phyloP scores from a whole-genome alignment of 2,888 invertebrate species.

The Cecidostiba fungosa region DNA sequence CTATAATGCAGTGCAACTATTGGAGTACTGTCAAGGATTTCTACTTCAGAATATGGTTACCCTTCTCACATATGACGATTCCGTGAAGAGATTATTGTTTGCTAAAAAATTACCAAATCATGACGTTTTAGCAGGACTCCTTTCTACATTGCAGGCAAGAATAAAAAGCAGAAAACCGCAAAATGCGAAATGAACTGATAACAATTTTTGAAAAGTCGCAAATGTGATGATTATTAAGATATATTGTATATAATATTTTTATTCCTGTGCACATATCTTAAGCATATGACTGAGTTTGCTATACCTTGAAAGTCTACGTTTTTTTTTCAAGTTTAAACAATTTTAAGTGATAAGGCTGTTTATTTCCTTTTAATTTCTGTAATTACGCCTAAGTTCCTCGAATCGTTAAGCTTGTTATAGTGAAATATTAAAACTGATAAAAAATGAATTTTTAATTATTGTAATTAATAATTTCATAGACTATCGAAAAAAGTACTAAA shows the following conservation, averaged over 20 bases:
- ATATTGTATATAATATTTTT: constrained; percentile 4
- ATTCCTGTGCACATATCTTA: background rate
- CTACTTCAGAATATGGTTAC: constrained; percentile 96
- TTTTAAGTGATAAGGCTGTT: background rate
- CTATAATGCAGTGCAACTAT: constrained; percentile 91
- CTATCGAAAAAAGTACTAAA: background rate
- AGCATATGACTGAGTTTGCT: constrained; percentile 36
- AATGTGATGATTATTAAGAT: constrained; percentile 52
- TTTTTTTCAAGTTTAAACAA: too few species aligned
- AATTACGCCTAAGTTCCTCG: background rate
- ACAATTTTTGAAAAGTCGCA: background rate
- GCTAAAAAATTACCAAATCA: constrained; percentile 95
- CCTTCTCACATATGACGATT: constrained; percentile 94
- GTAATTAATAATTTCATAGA: background rate
- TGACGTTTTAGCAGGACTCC: constrained; percentile 91
- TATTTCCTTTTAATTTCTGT: background rate
- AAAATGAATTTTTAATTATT: background rate
- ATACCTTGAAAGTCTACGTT: background rate
- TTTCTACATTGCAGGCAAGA: constrained; percentile 90
- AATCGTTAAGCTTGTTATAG: background rate
- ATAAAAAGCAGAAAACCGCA: constrained; percentile 85
- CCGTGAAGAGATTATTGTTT: constrained; percentile 92
- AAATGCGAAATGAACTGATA: constrained; percentile 64
- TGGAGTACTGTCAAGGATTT: constrained; percentile 95
- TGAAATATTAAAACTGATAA: constrained; percentile 1